A percentile compares a stretch with the other conserved stretches of the same genome.
phyloP scores from a whole-genome alignment of 2,888 invertebrate genomes.

The Cenopis cana region DNA sequence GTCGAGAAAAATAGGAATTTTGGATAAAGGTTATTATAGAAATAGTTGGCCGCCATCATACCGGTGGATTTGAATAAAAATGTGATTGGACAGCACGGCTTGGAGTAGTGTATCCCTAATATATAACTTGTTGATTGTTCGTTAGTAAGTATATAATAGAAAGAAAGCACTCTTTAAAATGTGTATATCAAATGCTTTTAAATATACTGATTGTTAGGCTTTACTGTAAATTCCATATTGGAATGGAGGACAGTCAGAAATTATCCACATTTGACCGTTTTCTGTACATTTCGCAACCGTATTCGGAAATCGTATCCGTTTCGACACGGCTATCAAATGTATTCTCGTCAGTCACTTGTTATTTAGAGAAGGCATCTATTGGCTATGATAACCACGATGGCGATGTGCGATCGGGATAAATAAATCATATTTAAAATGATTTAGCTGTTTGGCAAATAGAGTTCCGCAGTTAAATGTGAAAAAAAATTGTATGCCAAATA shows the following conservation, averaged over 20 bases:
- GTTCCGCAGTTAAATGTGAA: background rate
- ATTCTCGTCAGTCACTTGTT: background rate
- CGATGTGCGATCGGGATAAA: too few relatives aligned
- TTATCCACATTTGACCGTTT: background rate
- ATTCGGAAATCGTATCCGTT: background rate
- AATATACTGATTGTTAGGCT: constrained; percentile 32
- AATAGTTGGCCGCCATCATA: background rate
- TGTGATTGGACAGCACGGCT: constrained; percentile 1
- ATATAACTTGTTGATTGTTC: constrained; percentile 30
- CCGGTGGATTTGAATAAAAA: background rate
- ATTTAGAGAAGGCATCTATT: background rate
- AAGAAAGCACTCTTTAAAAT: constrained; percentile 12
- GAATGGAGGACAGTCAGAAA: constrained; percentile 3
- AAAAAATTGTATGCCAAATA: background rate
- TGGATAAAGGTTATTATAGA: too few relatives aligned
- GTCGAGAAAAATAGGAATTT: too few relatives aligned
- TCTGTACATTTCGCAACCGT: constrained; percentile 13
- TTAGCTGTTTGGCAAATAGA: background rate
- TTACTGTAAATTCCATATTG: constrained; percentile 28
- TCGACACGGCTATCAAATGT: background rate
- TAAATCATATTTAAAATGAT: too few relatives aligned
- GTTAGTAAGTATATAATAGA: constrained; percentile 25
- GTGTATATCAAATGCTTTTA: constrained; percentile 29
- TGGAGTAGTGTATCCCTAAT: constrained; percentile 14
- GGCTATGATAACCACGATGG: background rate